Evolutionary conservation across 1,140 invertebrate genomes (phyloP).

Genomic region (Listronotus oregonensis): DNA sequence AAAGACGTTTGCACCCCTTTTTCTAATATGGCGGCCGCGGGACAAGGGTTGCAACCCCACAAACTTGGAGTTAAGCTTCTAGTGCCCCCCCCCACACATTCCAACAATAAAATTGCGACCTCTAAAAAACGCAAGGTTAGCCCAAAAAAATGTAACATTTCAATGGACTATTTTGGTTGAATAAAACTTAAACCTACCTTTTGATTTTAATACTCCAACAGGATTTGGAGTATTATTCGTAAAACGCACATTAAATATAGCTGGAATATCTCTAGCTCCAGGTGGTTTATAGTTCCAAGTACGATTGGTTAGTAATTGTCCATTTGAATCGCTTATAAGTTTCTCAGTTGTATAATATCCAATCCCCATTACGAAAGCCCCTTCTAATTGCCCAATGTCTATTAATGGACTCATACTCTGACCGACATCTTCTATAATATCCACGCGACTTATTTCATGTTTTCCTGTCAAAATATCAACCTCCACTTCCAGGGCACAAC

Average conservation of each 20-base stretch:
- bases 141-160: too few relatives aligned
- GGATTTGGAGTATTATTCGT: slow-evolving; percentile 71
- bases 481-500: slow-evolving; percentile 53
- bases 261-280: slow-evolving; percentile 81
- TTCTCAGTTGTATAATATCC: slow-evolving; percentile 81
- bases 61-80: too few relatives aligned
- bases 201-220: slow-evolving; percentile 74
- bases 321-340: slow-evolving; percentile 71
- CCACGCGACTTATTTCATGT: slow-evolving; percentile 68
- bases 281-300: slow-evolving; percentile 88
- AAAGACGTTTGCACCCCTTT: too few relatives aligned
- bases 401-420: slow-evolving; percentile 75
- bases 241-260: slow-evolving; percentile 79
- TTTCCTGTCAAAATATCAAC: slow-evolving; percentile 79
- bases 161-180: too few relatives aligned
- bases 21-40: too few relatives aligned
- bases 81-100: too few relatives aligned
- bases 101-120: too few relatives aligned
- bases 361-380: slow-evolving; percentile 84
- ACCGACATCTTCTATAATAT: slow-evolving; percentile 77
- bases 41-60: too few relatives aligned
- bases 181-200: slow-evolving; percentile 54
- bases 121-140: too few relatives aligned
- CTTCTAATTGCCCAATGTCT: slow-evolving; percentile 87
- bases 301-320: slow-evolving; percentile 68